Evolutionary conservation across 1,140 invertebrate genomes (phyloP).

Genomic region (Trachymyrmex septentrionalis): DNA sequence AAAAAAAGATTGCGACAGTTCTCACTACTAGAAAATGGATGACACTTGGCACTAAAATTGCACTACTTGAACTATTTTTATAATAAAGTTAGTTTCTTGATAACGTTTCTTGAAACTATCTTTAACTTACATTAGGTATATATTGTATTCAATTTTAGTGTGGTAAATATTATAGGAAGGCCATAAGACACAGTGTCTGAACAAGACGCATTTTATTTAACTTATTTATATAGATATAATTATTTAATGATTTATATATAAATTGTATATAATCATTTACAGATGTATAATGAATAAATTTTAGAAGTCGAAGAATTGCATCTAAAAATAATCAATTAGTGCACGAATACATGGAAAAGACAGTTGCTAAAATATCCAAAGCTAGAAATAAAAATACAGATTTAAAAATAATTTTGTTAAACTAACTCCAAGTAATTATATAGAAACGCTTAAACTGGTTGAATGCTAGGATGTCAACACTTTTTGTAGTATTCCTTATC

Average conservation of each 20-base stretch:
- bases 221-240: not conserved
- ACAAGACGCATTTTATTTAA: not conserved
- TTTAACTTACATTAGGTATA: not conserved
- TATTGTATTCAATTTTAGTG: conserved; percentile 3
- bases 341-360: too few species aligned
- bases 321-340: not conserved
- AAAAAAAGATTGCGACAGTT: not conserved
- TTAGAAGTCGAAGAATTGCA: not conserved
- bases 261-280: not conserved
- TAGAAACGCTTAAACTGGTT: too few species aligned
- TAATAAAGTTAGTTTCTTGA: not conserved
- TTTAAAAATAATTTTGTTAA: too few species aligned
- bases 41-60: not conserved
- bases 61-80: not conserved
- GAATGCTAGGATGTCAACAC: too few species aligned
- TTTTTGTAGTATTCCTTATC: too few species aligned
- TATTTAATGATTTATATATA: not conserved
- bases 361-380: too few species aligned
- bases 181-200: too few species aligned
- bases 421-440: too few species aligned
- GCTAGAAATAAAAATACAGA: too few species aligned
- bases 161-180: not conserved
- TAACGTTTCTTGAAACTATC: not conserved
- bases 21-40: not conserved
- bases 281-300: not conserved